Percentiles rank a stretch among this genome's conserved stretches.
Evolutionary conservation across 2,797 vertebrate genomes (phyloP).

Genomic region (Scolopax bukidnonensis): DNA sequence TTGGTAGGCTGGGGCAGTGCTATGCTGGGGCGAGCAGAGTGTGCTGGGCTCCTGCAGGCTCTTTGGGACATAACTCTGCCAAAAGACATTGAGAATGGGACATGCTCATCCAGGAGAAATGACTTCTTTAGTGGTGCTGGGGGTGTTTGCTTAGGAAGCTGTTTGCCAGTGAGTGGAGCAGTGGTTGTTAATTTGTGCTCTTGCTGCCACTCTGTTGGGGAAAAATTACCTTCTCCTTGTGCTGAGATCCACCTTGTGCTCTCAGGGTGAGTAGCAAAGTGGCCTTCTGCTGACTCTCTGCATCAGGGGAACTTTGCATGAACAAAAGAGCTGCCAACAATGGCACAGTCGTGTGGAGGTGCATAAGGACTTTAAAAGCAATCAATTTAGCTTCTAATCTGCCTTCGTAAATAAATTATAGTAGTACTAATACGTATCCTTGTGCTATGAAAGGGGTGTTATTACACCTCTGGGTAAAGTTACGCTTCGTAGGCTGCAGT

Average conservation of each 20-base stretch:
- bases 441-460: slow-evolving; percentile 16
- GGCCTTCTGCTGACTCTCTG: not conserved
- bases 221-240: not conserved
- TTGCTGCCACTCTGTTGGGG: not conserved
- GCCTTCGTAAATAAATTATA: slow-evolving; percentile 68
- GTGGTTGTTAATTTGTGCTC: not conserved
- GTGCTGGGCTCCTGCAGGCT: rapidly evolving
- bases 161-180: not conserved
- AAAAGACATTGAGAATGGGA: rapidly evolving
- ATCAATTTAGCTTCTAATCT: slow-evolving; percentile 8
- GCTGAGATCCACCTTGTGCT: not conserved
- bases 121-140: not conserved
- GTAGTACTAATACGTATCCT: slow-evolving; percentile 22
- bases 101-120: rapidly evolving
- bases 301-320: not conserved
- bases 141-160: not conserved
- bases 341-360: not conserved
- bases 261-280: not conserved
- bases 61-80: not conserved
- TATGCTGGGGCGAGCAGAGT: rapidly evolving
- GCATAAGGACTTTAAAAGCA: not conserved
- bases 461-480: slow-evolving; percentile 61
- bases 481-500: slow-evolving; percentile 4
- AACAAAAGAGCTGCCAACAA: not conserved
- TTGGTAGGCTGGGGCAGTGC: not conserved